These are phyloP conservation scores for Apamea monoglypha DNA, from an alignment of 2,888 invertebrate genomes.

Conservation along the genomic window DNA sequence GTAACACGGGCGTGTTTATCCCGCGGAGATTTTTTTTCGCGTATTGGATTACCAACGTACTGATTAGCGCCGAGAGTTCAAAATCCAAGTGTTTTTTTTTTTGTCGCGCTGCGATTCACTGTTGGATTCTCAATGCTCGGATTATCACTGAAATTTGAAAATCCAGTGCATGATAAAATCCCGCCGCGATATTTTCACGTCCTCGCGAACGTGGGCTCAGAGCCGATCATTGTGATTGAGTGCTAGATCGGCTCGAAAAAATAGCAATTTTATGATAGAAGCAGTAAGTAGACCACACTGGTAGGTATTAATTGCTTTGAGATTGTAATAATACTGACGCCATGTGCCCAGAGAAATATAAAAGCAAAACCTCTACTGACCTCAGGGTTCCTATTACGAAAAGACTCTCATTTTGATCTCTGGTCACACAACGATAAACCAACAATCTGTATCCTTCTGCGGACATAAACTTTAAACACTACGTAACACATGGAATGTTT, in stretches of 20 bases:
- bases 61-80: not conserved
- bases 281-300: slow-evolving; percentile 57
- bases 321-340: slow-evolving; percentile 73
- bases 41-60: not conserved
- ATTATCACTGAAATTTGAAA: not conserved
- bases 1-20: not conserved
- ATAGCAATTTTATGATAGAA: slow-evolving; percentile 16
- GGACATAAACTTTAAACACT: slow-evolving; percentile 60
- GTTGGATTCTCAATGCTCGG: not conserved
- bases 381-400: slow-evolving; percentile 31
- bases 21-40: not conserved
- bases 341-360: slow-evolving; percentile 54
- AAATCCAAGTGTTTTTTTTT: not conserved
- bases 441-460: slow-evolving; percentile 53
- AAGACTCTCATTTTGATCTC: slow-evolving; percentile 35
- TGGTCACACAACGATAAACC: slow-evolving; percentile 48
- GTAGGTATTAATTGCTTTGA: slow-evolving; percentile 64
- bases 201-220: not conserved
- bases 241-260: slow-evolving; percentile 27
- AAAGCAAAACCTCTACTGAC: slow-evolving; percentile 50
- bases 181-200: not conserved
- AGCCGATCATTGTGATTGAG: slow-evolving; percentile 30
- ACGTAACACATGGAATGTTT: slow-evolving; percentile 75
- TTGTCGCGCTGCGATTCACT: not conserved
- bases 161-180: not conserved